Base-by-base conservation (phyloP, 2,797 vertebrate genomes). In the Knipowitschia caucasica region DNA sequence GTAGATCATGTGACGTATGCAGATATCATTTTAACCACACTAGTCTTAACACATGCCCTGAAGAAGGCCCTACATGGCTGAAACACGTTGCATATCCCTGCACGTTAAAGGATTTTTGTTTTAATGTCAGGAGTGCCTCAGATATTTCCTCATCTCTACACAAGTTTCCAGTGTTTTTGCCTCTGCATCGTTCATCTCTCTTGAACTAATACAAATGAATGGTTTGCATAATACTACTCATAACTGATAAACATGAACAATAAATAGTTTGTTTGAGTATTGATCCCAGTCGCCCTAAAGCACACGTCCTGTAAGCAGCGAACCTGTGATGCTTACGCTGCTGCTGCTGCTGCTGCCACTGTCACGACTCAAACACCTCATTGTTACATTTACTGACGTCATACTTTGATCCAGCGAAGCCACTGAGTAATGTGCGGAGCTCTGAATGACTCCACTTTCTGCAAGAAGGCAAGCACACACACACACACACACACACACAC, bases 321-420 rank as follows among this genome's bases (percentile, higher is more conserved):
- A 67, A 70, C 67, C 74, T 60, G 67, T 81, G 82, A 80, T 55
- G 17, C 67, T 81, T 81, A 82, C 80, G 76, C n/a, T n/a, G n/a
- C n/a, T 80, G 81, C 57, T 55, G 33, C 64, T 53, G 59, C 50
- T 1, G 67, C 36, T 20, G 54, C 9, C 14, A 33, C 0, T 30
- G 36, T 65, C 59, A 50, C 46, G 21, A 29, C 53, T 68, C 66
- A 77, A 75, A 81, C 0, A 51, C 51, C 26, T 46, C 70, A 71
- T 71, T 82, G 79, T 78, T 43, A 62, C 51, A 64, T 64, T 69
- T 63, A 79, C 74, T 64, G 61, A 66, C 52, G 64, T 73, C 54
- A 67, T 60, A 75, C 74, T 57, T 24, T 57, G 40, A 8, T n/a
- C 12, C 50, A 56, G 21, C n/a, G 50, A 55, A n/a, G 36, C 34